Evolutionary conservation across 30 jellyfish, hydroid and myxozoan species (phyloP).

Genomic region (Pelagia noctiluca): DNA sequence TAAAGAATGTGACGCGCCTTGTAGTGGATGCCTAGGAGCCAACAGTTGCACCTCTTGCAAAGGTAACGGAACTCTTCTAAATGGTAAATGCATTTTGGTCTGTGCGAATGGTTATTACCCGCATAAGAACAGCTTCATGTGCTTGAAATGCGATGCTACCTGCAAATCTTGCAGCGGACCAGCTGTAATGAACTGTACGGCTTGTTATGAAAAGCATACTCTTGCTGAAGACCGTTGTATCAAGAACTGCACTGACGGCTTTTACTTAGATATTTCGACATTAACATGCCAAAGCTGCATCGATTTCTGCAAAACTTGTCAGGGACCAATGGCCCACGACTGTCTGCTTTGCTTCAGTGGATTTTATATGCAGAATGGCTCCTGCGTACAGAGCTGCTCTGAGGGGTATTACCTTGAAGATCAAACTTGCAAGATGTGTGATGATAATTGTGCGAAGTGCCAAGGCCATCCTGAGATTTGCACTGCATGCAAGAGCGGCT

Average conservation of each 20-base stretch:
- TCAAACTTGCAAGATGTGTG: slow-evolving; percentile 22
- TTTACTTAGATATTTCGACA: slow-evolving; percentile 11
- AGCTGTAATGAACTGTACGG: slow-evolving; percentile 42
- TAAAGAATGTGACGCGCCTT: slow-evolving; percentile 41
- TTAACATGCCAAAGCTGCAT: slow-evolving; percentile 45
- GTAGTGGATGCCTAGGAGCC: slow-evolving; percentile 65
- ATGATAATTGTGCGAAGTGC: slow-evolving; percentile 49
- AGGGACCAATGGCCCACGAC: slow-evolving; percentile 2
- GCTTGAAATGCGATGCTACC: slow-evolving; percentile 44
- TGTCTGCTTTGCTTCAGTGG: slow-evolving; percentile 50
- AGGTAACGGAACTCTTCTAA: slow-evolving; percentile 37
- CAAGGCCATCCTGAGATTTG: slow-evolving; percentile 40
- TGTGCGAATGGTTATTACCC: slow-evolving; percentile 44
- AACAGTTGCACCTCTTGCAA: slow-evolving; percentile 54
- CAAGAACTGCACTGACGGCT: slow-evolving; percentile 39
- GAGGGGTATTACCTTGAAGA: slow-evolving; percentile 17
- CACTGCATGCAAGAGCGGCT: slow-evolving; percentile 45
- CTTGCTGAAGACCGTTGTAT: slow-evolving; percentile 31
- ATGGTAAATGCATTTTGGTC: slow-evolving; percentile 38
- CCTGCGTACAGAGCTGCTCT: slow-evolving; percentile 41
- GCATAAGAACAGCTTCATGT: neutral
- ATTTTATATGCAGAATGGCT: neutral
- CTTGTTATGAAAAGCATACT: slow-evolving; percentile 17
- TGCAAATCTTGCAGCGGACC: slow-evolving; percentile 71
- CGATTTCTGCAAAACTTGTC: slow-evolving; percentile 34